Conservation (phyloP, 2,888 invertebrate species). For the Drosophila quasianomalipes region DNA sequence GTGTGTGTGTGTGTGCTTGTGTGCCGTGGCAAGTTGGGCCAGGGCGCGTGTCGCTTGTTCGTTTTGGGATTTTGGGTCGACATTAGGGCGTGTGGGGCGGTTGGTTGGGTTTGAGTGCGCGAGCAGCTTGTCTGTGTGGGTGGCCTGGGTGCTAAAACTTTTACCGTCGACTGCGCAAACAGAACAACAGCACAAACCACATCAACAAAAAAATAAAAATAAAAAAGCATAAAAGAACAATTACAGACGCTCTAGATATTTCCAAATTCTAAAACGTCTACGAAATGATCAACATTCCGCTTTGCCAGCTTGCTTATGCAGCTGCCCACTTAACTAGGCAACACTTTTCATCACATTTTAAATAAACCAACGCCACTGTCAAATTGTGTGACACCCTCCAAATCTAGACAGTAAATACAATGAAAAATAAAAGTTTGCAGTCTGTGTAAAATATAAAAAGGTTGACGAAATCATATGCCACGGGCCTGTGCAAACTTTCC, state of each 20-base stretch:
- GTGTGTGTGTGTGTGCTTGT: constrained; percentile 11
- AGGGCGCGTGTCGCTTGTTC: constrained; percentile 79
- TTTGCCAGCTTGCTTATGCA: neutral
- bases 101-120: constrained; percentile 23
- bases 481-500: constrained; percentile 36
- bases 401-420: constrained; percentile 19
- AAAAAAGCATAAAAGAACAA: constrained; percentile 38
- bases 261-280: constrained; percentile 16
- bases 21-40: constrained; percentile 49
- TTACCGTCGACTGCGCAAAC: constrained; percentile 49
- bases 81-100: constrained; percentile 23
- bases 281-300: neutral
- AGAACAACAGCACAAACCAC: constrained; percentile 37
- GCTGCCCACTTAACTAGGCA: constrained; percentile 57
- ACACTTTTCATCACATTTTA: constrained; percentile 42
- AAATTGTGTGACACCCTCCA: constrained; percentile 37
- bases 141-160: constrained; percentile 48
- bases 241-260: constrained; percentile 41
- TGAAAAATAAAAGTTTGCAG: constrained; percentile 17
- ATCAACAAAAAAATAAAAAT: constrained; percentile 19
- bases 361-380: constrained; percentile 40
- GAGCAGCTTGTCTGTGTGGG: constrained; percentile 45
- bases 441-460: constrained; percentile 36
- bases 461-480: constrained; percentile 40
- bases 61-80: constrained; percentile 72